Evolutionary conservation across 2,797 vertebrate species (phyloP), one percentile per base, ranked within the genome.

Genomic region (Eulemur mongoz): DNA sequence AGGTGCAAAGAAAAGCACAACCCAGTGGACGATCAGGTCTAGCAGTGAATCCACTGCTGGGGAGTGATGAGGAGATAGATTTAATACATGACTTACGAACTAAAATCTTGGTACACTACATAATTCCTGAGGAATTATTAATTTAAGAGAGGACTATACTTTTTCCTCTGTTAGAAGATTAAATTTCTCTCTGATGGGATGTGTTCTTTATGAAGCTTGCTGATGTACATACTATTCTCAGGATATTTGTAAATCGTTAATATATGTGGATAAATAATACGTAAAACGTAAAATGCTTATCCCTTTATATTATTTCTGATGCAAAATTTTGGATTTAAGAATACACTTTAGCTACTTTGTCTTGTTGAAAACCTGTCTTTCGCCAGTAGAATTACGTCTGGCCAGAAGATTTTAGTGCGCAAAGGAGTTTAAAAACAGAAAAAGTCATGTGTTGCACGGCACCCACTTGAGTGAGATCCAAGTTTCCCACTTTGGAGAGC

Each of bases 401-500:
- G 78, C 76, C 87, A 45, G 63, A 96, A 86, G 94, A 65, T 40
- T 93, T 85, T 25, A 45, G 65, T 50, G 75, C 38, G 54, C 82
- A 86, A 81, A 97, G 70, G 61, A 57, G 35, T 69, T 95, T 85
- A 40, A 89, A 72, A 40, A 70, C 85, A 89, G 92, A 79, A 70
- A 81, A 80, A 93, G 67, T 57, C 17, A 6, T 59, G 70, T 23
- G 40, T 48, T 89, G 65, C 67, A 27, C 91, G 87, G 79, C 35
- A 30, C 18, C 83, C 87, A 20, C 76, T 95, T 95, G 94, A 96
- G 50, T 10, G 23, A 38, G 69, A 48, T 84, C 94, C 96, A 94
- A 82, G 61, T 80, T 95, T 96, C 78, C 91, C 87, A 76, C 59
- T 89, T 90, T 48, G 63, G 67, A 83, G 59, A 97, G 83, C 94